Percentiles rank a stretch among this genome's conserved stretches.
These are phyloP conservation scores for Echiichthys vipera DNA, from an alignment of 2,797 vertebrate genomes.

Conservation along the genomic window DNA sequence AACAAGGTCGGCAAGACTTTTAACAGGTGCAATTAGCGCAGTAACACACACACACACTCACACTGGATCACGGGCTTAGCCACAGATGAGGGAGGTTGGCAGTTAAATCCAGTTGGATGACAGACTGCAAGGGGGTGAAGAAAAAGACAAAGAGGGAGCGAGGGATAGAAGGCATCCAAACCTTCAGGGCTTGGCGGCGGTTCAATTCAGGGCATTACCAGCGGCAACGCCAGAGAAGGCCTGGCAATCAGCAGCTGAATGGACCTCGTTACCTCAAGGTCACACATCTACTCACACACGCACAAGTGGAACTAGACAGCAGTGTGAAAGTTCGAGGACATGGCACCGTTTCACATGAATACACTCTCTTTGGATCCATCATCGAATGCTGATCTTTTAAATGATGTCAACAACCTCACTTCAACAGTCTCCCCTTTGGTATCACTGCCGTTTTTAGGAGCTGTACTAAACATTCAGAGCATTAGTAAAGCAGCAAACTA, in stretches of 20 bases:
- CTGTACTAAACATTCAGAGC: too few species aligned
- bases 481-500: too few species aligned
- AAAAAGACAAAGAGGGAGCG: conserved; percentile 19
- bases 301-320: conserved; percentile 25
- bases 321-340: conserved; percentile 27
- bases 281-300: conserved; percentile 41
- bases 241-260: conserved; percentile 60
- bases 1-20: conserved; percentile 51
- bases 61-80: conserved; percentile 28
- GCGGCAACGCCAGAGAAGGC: conserved; percentile 16
- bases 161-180: conserved; percentile 54
- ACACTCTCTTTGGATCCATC: conserved; percentile 2
- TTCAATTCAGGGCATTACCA: conserved; percentile 51
- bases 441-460: too few species aligned
- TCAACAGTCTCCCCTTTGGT: neutral
- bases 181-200: conserved; percentile 43
- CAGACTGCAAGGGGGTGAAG: conserved; percentile 1
- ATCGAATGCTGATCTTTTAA: conserved; percentile 14
- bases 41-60: conserved; percentile 3
- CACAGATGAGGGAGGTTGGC: conserved; percentile 39
- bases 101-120: conserved; percentile 35
- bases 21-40: conserved; percentile 57
- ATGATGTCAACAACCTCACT: conserved; percentile 13
- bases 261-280: conserved; percentile 62
- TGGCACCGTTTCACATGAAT: conserved; percentile 20